These are phyloP conservation scores for Darevskia mixta DNA, from an alignment of 2,797 vertebrate genomes.

Conservation along the genomic window DNA sequence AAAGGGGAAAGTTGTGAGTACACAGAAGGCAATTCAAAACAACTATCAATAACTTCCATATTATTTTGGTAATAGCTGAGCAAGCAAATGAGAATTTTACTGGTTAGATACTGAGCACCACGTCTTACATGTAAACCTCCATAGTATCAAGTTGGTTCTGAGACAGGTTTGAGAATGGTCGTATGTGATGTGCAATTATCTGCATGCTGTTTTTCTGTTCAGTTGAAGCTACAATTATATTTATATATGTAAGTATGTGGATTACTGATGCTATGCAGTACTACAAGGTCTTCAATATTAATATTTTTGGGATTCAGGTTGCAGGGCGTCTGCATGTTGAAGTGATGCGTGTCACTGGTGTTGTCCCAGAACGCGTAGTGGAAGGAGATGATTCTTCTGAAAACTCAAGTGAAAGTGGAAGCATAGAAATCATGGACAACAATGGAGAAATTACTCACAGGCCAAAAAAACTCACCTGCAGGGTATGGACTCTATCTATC, in stretches of 20 bases:
- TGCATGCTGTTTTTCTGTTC: neutral
- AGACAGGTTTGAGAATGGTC: neutral
- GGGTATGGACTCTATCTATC: conserved; percentile 78
- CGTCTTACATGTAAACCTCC: neutral
- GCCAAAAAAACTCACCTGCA: conserved; percentile 92
- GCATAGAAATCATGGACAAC: conserved; percentile 91
- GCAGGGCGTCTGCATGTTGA: conserved; percentile 94
- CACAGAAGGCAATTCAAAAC: neutral
- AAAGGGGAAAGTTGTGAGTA: neutral
- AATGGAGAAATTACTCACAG: conserved; percentile 93
- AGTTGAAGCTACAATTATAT: neutral
- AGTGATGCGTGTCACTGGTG: conserved; percentile 91
- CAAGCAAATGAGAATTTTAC: neutral
- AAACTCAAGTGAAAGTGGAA: conserved; percentile 97
- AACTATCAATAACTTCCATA: neutral
- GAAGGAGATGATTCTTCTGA: conserved; percentile 96
- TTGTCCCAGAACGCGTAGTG: conserved; percentile 86
- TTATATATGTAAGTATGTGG: neutral
- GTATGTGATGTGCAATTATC: neutral
- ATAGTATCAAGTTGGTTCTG: neutral
- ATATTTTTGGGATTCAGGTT: conserved; percentile 80
- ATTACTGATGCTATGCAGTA: fast-evolving
- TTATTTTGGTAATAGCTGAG: neutral
- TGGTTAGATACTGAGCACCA: neutral
- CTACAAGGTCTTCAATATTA: neutral